Base-by-base conservation (phyloP, 2,888 invertebrate species). In the Dryomyza anilis region DNA sequence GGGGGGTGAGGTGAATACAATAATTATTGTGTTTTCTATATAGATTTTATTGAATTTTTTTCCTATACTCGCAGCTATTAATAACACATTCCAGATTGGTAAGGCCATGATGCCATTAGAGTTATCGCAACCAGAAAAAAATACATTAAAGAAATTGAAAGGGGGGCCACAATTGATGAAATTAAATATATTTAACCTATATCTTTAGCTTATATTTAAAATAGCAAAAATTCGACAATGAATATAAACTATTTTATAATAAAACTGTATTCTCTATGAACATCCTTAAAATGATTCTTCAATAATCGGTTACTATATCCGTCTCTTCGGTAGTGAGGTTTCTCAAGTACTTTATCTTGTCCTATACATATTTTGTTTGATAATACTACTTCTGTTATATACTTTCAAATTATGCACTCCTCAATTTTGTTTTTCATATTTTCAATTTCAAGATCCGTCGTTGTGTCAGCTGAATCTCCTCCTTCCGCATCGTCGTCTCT, bases 331-430 rank as follows among this genome's bases (percentile, higher is more conserved):
- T 25, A 19, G 36, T 52, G 50, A 36, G 36, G 36, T 36, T 36
- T 25, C 60, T 60, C 19, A 36, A 60, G 60, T 60, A 50, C 39
- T 48, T 52, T 23, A 39, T 50, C 60, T 36, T 25, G 60, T 33
- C 25, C 2, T 48, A n/a, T n/a, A n/a, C n/a, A 19, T 23, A 8
- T 59, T 48, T 59, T 21, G 30, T 23, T 21, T 33, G n/a, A 50
- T 60, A 23, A n/a, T 12, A 36, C 8, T 36, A 2, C 60, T 8
- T 12, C 36, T 36, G 29, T 33, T n/a, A 23, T 36, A 16, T 21
- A 55, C 23, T 36, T 4, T 39, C n/a, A n/a, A n/a, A n/a, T n/a
- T n/a, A 39, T 39, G 25, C 39, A 27, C 36, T 61, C 60, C 52
- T 19, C 39, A 30, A 61, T 61, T 61, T 61, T 27, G 23, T 23